Conservation (phyloP, 2,888 invertebrate genomes). For the Aquatica leii region DNA sequence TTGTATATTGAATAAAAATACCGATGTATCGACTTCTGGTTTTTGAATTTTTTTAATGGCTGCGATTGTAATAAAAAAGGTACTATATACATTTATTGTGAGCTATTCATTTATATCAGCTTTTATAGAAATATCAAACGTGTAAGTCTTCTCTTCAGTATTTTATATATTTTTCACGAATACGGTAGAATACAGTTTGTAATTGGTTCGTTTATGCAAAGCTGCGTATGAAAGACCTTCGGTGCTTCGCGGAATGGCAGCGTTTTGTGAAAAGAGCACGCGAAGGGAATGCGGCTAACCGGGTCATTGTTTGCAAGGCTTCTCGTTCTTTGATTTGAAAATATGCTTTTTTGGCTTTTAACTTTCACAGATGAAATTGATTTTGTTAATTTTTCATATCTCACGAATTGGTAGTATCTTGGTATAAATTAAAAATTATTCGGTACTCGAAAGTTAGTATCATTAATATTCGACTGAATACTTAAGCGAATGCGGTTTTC, state of each 20-base stretch:
- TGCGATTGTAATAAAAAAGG: constrained; percentile 7
- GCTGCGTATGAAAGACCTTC: constrained; percentile 37
- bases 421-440: too few species aligned
- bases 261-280: constrained; percentile 30
- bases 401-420: background rate
- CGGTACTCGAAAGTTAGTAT: background rate
- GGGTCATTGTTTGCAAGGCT: constrained; percentile 38
- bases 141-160: constrained; percentile 25
- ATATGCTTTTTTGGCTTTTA: constrained; percentile 32
- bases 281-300: constrained; percentile 34
- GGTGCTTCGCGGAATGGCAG: constrained; percentile 35
- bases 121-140: constrained; percentile 34
- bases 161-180: constrained; percentile 34
- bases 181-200: constrained; percentile 37
- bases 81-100: constrained; percentile 10
- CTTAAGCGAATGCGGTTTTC: constrained; percentile 26
- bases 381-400: constrained; percentile 27
- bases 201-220: constrained; percentile 39
- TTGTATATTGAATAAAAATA: constrained; percentile 5
- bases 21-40: constrained; percentile 1
- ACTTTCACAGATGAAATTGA: constrained; percentile 24
- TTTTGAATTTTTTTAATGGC: constrained; percentile 13
- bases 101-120: constrained; percentile 28
- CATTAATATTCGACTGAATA: constrained; percentile 32
- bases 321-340: constrained; percentile 33